Evolutionary conservation across 2,113 vertebrate species (phyloP).

Genomic region (Camelus bactrianus): DNA sequence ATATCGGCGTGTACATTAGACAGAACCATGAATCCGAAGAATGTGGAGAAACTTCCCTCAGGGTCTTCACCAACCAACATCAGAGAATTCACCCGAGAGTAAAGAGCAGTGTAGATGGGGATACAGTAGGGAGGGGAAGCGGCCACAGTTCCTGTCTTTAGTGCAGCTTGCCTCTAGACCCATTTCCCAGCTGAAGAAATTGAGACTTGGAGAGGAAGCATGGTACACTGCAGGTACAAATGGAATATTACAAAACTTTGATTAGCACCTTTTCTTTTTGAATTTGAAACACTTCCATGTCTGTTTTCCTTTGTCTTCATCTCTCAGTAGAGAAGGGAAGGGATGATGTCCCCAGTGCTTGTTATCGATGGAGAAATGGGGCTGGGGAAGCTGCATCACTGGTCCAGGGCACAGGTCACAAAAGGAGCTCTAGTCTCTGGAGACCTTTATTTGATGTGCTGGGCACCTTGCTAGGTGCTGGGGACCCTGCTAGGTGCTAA

Average conservation of each 20-base stretch:
- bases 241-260: background rate
- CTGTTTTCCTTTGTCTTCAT: background rate
- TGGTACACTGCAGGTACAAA: fast-evolving
- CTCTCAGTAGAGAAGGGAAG: background rate
- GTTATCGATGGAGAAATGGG: background rate
- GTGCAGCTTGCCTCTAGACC: background rate
- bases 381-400: background rate
- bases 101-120: background rate
- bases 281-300: background rate
- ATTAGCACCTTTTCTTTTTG: background rate
- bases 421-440: background rate
- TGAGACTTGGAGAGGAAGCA: background rate
- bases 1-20: background rate
- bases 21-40: background rate
- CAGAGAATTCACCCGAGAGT: background rate
- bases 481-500: background rate
- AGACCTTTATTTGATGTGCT: background rate
- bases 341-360: fast-evolving
- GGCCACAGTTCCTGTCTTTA: background rate
- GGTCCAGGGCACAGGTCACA: background rate
- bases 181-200: background rate
- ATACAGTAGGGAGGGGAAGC: fast-evolving
- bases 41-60: background rate
- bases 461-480: too few relatives aligned
- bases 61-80: background rate